Evolutionary conservation across 2,888 invertebrate genomes (phyloP), one percentile per base, ranked within the genome.

Genomic region (Julus scanicus): DNA sequence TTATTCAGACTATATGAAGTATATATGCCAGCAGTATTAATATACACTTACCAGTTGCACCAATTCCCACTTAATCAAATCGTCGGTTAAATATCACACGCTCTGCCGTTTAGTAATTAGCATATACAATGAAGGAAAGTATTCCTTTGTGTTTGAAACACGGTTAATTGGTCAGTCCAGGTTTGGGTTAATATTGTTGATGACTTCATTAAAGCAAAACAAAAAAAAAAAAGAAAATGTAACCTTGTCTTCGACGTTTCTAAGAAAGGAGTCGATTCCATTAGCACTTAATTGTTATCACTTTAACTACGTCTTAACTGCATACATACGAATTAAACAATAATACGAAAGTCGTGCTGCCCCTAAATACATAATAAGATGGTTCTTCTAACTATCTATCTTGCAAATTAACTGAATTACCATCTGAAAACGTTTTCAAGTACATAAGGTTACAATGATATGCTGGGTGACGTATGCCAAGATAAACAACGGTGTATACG

Each of bases 261-360:
- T 37, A 80, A 9, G 80, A 80, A 80, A 29, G 37, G 80, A 80
- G 80, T 80, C 37, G 37, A 39, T 80, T 80, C 80, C 80, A 80
- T 80, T 80, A 80, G 80, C 80, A 80, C 80, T 80, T 80, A 80
- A 80, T 80, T 80, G 80, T 80, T 80, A 80, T 37, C 37, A 37
- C 80, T 80, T 80, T 80, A 80, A 80, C 80, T 80, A 39, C 15
- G 37, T 80, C 37, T 37, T 37, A 80, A 80, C 37, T 44, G 44
- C 44, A 44, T 39, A 37, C 37, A 80, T 15, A 37, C 80, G 80
- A 80, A 37, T 80, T 80, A 37, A 71, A 80, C 15, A 39, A 80
- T 80, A 80, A 37, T 37, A 80, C 13, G 15, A 39, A 37, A 80
- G 80, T 80, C 37, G 80, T 37, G 13, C 3, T 80, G 37, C 4